phyloP scores from a whole-genome alignment of 2,797 vertebrate species.

The Hylomyscus alleni region DNA sequence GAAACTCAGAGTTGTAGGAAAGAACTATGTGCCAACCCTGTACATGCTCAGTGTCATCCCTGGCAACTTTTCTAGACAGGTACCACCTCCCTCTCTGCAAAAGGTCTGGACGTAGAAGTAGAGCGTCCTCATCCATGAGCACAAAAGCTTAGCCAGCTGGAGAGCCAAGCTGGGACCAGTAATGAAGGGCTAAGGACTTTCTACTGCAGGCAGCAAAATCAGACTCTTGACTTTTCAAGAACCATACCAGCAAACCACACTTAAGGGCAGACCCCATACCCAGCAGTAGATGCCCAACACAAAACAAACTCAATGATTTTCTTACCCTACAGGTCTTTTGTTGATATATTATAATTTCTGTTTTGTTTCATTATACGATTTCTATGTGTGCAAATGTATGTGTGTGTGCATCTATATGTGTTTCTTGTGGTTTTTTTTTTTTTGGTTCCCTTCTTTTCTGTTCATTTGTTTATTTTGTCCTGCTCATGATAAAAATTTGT shows the following conservation, averaged over 20 bases:
- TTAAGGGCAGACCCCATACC: neutral
- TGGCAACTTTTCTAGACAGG: neutral
- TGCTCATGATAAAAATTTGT: neutral
- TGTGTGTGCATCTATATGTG: neutral
- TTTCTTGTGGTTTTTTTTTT: neutral
- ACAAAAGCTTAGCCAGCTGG: neutral
- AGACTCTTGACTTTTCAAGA: neutral
- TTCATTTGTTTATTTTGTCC: neutral
- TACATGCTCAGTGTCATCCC: neutral
- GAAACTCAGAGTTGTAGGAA: neutral
- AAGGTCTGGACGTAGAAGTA: neutral
- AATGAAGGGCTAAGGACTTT: neutral
- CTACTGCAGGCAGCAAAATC: neutral
- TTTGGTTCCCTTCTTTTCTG: neutral
- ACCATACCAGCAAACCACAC: neutral
- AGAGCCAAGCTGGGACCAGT: neutral
- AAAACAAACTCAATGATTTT: neutral
- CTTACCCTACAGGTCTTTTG: neutral
- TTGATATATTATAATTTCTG: neutral
- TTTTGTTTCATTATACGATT: neutral
- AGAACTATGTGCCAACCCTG: neutral
- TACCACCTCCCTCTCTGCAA: neutral
- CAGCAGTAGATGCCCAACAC: no score
- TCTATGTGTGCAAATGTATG: neutral
- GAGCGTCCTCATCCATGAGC: neutral